phyloP scores from a whole-genome alignment of 2,113 vertebrate species.

The Bufo gargarizans region DNA sequence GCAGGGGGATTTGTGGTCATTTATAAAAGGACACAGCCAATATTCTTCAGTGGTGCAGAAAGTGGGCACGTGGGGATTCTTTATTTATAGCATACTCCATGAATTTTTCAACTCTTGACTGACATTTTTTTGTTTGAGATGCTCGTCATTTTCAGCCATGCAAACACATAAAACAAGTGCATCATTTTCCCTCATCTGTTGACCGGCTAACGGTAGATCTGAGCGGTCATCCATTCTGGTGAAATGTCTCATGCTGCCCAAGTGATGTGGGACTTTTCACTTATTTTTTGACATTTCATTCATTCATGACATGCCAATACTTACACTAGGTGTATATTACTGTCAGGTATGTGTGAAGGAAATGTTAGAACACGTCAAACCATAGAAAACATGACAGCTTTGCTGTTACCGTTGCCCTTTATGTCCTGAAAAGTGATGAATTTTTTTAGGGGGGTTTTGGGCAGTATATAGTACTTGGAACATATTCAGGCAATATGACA shows the following conservation, averaged over 20 bases:
- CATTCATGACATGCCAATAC: neutral
- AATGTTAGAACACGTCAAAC: neutral
- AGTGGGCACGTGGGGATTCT: neutral
- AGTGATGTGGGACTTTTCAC: neutral
- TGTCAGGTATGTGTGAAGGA: neutral
- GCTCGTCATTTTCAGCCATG: neutral
- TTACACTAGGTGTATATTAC: neutral
- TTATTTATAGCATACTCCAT: neutral
- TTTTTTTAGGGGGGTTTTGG: neutral
- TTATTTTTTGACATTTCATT: constrained; percentile 13
- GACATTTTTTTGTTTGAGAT: neutral
- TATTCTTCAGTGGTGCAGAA: neutral
- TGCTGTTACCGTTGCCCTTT: neutral
- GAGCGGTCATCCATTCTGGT: neutral
- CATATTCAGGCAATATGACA: neutral
- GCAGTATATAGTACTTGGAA: neutral
- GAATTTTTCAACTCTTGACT: neutral
- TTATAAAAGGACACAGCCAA: neutral
- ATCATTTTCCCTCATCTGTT: neutral
- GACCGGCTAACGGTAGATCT: neutral
- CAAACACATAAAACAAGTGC: neutral
- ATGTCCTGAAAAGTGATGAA: neutral
- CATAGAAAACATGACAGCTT: neutral
- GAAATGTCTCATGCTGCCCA: neutral
- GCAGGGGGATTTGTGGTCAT: neutral